These are phyloP conservation scores for Cantharis lateralis DNA, from an alignment of 2,888 invertebrate genomes.

Conservation along the genomic window DNA sequence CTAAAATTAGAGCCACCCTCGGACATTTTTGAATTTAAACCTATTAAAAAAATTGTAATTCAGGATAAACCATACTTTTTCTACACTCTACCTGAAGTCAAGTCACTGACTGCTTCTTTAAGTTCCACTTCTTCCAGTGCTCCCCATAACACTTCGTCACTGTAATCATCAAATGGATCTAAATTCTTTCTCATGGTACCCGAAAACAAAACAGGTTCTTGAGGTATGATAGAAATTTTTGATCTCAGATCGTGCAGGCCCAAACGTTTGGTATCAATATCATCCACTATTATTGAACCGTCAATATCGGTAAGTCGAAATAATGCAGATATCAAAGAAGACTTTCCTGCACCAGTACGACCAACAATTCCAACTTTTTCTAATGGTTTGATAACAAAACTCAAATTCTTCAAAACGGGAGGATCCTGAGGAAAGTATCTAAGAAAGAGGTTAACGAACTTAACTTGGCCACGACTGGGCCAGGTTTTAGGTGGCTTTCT, in stretches of 20 bases:
- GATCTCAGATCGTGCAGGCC: slow-evolving; percentile 59
- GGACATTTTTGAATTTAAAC: slow-evolving; percentile 70
- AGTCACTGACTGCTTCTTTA: slow-evolving; percentile 69
- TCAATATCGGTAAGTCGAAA: slow-evolving; percentile 66
- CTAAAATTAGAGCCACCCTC: slow-evolving; percentile 64
- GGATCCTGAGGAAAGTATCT: slow-evolving; percentile 74
- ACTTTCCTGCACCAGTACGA: slow-evolving; percentile 80
- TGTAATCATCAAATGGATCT: slow-evolving; percentile 84
- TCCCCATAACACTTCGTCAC: slow-evolving; percentile 79
- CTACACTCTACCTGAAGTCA: slow-evolving; percentile 61
- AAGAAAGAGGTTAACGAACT: slow-evolving; percentile 71
- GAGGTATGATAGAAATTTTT: slow-evolving; percentile 62
- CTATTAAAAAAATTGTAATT: not conserved
- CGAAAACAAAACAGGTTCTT: slow-evolving; percentile 74
- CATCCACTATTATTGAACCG: slow-evolving; percentile 67
- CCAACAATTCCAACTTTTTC: slow-evolving; percentile 83
- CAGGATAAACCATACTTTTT: not conserved
- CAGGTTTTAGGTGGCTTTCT: slow-evolving; percentile 74
- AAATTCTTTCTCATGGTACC: slow-evolving; percentile 87
- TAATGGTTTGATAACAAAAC: slow-evolving; percentile 68
- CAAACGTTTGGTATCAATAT: slow-evolving; percentile 59
- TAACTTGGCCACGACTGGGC: slow-evolving; percentile 72
- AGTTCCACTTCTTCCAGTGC: slow-evolving; percentile 83
- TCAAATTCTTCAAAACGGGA: slow-evolving; percentile 74
- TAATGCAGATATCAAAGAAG: slow-evolving; percentile 69